Conservation (phyloP, 2,113 vertebrate species). For the Loxodonta africana region DNA sequence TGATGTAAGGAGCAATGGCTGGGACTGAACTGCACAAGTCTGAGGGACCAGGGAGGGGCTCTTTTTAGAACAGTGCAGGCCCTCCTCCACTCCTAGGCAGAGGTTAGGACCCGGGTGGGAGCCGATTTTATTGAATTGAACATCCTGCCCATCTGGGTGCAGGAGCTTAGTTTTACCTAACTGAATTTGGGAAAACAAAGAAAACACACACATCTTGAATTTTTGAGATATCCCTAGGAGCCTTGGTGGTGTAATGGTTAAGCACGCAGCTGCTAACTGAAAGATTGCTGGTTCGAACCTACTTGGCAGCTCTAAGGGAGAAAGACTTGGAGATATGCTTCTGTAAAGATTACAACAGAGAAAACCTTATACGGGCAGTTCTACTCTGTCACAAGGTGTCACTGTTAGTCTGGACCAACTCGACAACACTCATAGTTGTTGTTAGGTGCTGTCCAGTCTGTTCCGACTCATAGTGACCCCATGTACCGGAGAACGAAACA, state of each 20-base stretch:
- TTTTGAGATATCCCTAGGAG: neutral
- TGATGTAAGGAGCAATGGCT: neutral
- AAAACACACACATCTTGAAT: neutral
- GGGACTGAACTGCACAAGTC: too few relatives aligned
- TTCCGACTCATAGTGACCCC: too few relatives aligned
- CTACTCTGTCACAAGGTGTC: too few relatives aligned
- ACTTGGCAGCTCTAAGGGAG: neutral
- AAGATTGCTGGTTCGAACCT: neutral
- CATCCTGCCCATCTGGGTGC: neutral
- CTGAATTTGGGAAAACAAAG: neutral
- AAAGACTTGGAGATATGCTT: neutral
- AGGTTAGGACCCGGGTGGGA: neutral
- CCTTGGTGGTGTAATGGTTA: neutral
- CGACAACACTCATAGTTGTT: neutral
- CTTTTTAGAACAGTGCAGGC: neutral
- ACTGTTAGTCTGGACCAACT: neutral
- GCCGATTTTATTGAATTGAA: neutral
- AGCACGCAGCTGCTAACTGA: neutral
- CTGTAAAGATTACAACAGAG: neutral
- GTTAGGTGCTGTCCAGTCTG: too few relatives aligned
- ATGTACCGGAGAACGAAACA: too few relatives aligned
- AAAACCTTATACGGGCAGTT: too few relatives aligned
- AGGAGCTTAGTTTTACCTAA: neutral
- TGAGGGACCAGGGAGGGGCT: rapidly evolving
- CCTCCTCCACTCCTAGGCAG: neutral